Evolutionary conservation across 2,113 vertebrate species (phyloP), one percentile per base, ranked within the genome.

Genomic region (Leucopsar rothschildi): DNA sequence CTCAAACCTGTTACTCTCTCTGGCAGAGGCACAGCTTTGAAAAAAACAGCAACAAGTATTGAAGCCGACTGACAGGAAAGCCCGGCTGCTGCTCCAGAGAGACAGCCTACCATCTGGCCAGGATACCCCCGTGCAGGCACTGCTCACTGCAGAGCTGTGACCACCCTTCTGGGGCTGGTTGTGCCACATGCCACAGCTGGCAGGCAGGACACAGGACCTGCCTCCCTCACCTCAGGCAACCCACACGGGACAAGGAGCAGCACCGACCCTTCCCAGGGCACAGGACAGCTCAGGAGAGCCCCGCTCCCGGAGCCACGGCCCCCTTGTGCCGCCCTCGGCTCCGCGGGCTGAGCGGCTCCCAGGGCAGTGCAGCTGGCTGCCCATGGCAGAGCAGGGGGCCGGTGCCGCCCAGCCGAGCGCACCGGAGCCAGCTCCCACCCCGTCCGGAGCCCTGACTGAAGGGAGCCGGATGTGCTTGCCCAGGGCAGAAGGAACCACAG

Each of bases 341-440:
- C 44, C 39, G 60, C 0, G 1, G 40, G 42, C 4, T 0, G 2
- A 24, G 69, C 0, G 4, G 37, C 82, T 69, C 55, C 35, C 0
- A 0, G 6, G 39, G 56, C 3, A 1, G 20, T 1, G 45, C 49
- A 15, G 45, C 65, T 2, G 60, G 20, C 71, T 16, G 66, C 27
- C 56, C 52, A 1, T 0, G 0, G 3, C 56, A 23, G 37, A 40
- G 66, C 9, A 2, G 0, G 49, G 11, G 6, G 40, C 4, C 3
- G 1, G 20, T 33, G 71, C 39, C 2, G 1, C 40, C 14, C 24
- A n/a, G 69, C 64, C 17, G 59, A 86, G 83, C 47, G 57, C 77
- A 24, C n/a, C 2, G 0, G 31, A 53, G 28, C 40, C 64, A 31
- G 37, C 17, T 55, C 39, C 69, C 22, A 45, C 40, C 57, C 0